phyloP scores from a whole-genome alignment of 2,888 invertebrate genomes.

The Epistrophe grossulariae region DNA sequence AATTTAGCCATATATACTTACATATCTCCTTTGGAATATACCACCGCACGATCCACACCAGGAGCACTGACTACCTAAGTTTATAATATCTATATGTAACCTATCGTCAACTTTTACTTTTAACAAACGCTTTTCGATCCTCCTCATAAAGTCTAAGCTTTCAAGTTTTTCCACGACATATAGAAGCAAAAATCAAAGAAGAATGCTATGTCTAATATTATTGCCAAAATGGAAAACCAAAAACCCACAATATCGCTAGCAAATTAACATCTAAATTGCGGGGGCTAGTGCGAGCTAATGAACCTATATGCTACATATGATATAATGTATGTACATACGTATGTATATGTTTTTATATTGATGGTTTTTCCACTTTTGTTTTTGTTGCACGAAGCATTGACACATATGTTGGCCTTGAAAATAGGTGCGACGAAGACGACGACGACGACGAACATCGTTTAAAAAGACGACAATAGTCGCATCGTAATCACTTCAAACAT shows the following conservation, averaged over 20 bases:
- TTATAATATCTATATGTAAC: not conserved
- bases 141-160: not conserved
- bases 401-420: conserved; percentile 71
- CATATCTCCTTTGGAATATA: conserved; percentile 24
- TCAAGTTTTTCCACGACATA: conserved; percentile 11
- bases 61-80: conserved; percentile 1
- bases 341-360: conserved; percentile 15
- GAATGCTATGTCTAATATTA: not conserved
- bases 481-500: conserved; percentile 53
- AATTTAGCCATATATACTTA: conserved; percentile 18
- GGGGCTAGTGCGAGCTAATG: conserved; percentile 20
- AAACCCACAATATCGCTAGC: conserved; percentile 32
- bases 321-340: not conserved
- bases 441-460: conserved; percentile 13
- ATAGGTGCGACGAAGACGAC: conserved; percentile 47
- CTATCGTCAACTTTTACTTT: conserved; percentile 58
- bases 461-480: conserved; percentile 29
- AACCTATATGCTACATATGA: conserved; percentile 6
- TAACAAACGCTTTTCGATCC: not conserved
- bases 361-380: conserved; percentile 69
- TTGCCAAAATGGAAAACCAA: not conserved
- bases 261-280: conserved; percentile 58
- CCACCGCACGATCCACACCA: conserved; percentile 3
- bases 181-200: not conserved
- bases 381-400: conserved; percentile 70